A percentile compares a stretch with the other conserved stretches of the same genome.
Evolutionary conservation across 2,113 vertebrate genomes (phyloP).

Genomic region (Aspiorhynchus laticeps): DNA sequence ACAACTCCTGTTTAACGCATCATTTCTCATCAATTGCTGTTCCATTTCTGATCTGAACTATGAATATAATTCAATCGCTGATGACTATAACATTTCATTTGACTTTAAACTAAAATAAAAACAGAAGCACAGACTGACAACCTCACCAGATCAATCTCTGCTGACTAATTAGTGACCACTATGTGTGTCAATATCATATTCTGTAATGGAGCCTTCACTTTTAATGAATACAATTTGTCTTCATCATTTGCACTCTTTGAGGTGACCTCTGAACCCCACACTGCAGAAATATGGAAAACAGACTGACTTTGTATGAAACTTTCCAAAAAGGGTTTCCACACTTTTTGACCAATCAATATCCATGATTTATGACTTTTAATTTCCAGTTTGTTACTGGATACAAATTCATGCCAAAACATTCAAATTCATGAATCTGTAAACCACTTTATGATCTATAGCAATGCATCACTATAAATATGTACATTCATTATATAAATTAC

Average conservation of each 20-base stretch:
- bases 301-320: too few relatives aligned
- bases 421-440: neutral
- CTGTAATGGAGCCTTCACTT: neutral
- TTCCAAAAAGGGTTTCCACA: too few relatives aligned
- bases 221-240: constrained; percentile 1
- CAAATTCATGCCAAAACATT: too few relatives aligned
- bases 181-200: neutral
- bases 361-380: neutral
- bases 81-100: too few relatives aligned
- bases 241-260: neutral
- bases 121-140: neutral
- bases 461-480: neutral
- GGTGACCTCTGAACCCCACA: neutral
- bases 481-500: neutral
- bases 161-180: neutral
- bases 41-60: neutral
- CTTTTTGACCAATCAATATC: neutral
- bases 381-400: too few relatives aligned
- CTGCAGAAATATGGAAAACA: neutral
- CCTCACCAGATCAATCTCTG: neutral
- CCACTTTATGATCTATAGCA: neutral
- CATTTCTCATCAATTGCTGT: too few relatives aligned
- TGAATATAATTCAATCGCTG: too few relatives aligned
- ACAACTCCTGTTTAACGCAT: too few relatives aligned
- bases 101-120: too few relatives aligned